Conservation (phyloP, 1,140 invertebrate species). For the Drosophila tani region DNA sequence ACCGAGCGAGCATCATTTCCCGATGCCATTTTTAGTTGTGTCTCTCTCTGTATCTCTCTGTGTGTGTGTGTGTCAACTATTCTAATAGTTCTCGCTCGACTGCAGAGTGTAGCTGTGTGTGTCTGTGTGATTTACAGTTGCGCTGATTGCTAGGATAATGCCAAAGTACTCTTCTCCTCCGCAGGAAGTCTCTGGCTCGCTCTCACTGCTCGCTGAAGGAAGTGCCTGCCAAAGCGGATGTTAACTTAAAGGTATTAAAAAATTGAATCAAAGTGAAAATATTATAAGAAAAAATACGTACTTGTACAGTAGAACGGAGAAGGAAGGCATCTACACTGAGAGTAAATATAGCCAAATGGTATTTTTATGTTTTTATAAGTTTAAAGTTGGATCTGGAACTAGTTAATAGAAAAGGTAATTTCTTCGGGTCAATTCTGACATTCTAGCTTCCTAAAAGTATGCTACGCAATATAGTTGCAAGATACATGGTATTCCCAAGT, state of each 20-base stretch:
- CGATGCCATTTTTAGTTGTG: slow-evolving; percentile 69
- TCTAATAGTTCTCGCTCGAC: slow-evolving; percentile 54
- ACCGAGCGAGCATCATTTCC: slow-evolving; percentile 76
- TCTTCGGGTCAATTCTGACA: no score
- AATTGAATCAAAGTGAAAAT: slow-evolving; percentile 82
- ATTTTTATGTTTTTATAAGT: no score
- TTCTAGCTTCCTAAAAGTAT: no score
- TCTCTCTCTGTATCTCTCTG: slow-evolving; percentile 3
- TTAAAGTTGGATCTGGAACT: no score
- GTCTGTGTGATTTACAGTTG: slow-evolving; percentile 78
- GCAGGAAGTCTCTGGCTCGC: slow-evolving; percentile 40
- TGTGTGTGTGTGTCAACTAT: slow-evolving; percentile 54
- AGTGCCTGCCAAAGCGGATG: slow-evolving; percentile 74
- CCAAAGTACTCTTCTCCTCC: slow-evolving; percentile 38
- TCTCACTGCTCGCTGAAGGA: slow-evolving; percentile 25
- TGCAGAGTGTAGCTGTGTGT: slow-evolving; percentile 3
- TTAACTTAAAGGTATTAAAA: slow-evolving; percentile 83
- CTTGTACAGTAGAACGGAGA: background rate
- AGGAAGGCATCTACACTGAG: slow-evolving; percentile 4
- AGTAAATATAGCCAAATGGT: background rate
- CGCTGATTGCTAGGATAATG: slow-evolving; percentile 81
- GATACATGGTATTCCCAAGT: no score
- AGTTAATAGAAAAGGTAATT: no score
- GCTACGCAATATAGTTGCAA: no score
- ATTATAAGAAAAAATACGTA: slow-evolving; percentile 55